Conservation (phyloP, 2,113 vertebrate genomes). For the Hypanus sabinus region DNA sequence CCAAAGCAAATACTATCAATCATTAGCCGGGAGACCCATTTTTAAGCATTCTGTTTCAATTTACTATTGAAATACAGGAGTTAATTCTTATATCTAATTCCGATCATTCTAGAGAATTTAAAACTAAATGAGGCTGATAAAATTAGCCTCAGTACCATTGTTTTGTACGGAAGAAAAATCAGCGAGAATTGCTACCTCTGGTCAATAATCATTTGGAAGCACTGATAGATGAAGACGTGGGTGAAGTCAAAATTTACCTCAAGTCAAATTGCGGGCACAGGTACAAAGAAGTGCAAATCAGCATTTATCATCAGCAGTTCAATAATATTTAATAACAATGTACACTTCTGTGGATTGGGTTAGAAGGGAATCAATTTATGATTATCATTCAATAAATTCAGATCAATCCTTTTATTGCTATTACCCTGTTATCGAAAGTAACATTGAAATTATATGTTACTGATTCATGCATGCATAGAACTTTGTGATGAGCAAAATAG, state of each 20-base stretch:
- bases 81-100: neutral
- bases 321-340: neutral
- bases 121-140: neutral
- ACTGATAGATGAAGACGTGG: neutral
- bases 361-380: neutral
- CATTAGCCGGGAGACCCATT: neutral
- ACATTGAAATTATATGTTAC: neutral
- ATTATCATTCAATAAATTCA: neutral
- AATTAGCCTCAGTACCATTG: neutral
- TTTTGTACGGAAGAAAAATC: neutral
- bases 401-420: neutral
- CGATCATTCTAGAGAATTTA: neutral
- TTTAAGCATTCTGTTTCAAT: neutral
- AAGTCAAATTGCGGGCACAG: neutral
- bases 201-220: neutral
- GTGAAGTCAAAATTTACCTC: neutral
- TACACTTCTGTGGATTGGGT: neutral
- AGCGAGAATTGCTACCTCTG: neutral
- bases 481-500: neutral
- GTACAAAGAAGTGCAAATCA: neutral
- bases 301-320: neutral
- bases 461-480: neutral
- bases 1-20: conserved; percentile 21
- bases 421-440: neutral
- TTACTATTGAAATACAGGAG: neutral